Base-by-base conservation (phyloP, 2,797 vertebrate genomes). In the Amblyopsis hoosieri region DNA sequence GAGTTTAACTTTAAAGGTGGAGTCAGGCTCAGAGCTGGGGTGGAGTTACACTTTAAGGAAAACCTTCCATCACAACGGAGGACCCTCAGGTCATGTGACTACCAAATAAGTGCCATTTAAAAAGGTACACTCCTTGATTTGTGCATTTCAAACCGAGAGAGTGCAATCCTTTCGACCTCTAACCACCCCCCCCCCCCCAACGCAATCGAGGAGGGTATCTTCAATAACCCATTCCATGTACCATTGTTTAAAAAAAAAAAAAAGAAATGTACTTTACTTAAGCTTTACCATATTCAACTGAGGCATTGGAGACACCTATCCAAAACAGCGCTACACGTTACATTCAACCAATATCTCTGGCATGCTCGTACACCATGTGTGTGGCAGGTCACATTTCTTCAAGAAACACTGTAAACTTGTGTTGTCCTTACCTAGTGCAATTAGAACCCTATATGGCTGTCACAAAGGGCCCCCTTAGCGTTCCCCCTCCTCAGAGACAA, bases 391-490 rank as follows among this genome's bases (percentile, higher is more conserved):
- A 77, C 77, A 82, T 72, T 75, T 78, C 54, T 65, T 60, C 61
- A 47, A 63, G n/a, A 66, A 52, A 64, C 45, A 59, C 58, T 84
- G 82, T 87, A 88, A 91, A 91, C 83, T 49, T 86, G 45, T 53
- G 62, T 69, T 64, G 69, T 81, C 61, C 76, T 68, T 56, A 85
- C 71, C 84, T 83, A 90, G 89, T 92, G 91, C 91, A 92, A 89
- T 85, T 77, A 71, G 64, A 78, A 88, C 81, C 81, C 81, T 83
- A 78, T 79, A 60, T 76, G 85, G 82, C 77, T 76, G 75, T 69
- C 85, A 71, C 83, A 83, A 37, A 5, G 71, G 74, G 81, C 68
- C 69, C 67, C 83, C 53, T 81, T 83, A 82, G 83, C 84, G 79
- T 82, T 76, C 83, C 67, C 51, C 62, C 72, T 56, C n/a, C 31